Evolutionary conservation across 2,797 vertebrate species (phyloP), one percentile per base, ranked within the genome.

Genomic region (Thalassophryne amazonica): DNA sequence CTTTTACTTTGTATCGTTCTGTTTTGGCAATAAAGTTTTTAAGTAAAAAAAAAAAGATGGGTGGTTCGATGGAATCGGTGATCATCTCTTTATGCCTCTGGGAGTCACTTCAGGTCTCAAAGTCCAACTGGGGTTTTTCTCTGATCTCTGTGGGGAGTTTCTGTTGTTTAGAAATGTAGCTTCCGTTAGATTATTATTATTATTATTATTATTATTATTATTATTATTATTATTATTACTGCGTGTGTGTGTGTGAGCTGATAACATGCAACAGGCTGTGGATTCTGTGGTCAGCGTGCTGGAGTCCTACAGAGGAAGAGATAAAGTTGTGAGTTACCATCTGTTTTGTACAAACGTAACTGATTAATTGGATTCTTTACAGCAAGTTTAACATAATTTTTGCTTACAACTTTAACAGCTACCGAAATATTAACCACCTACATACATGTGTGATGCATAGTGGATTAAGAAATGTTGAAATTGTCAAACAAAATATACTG

Each of bases 301-400:
- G 56, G 96, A 99, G 78, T 92, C 93, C 0, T 92, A 97, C 81
- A 87, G 96, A 65, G 95, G 94, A 16, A 91, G 95, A 42, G 95
- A 98, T 67, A 93, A 94, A 81, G 81, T 92, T 84, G 95, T 98
- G 79, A 93, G 95, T 90, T 45, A 32, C 25, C n/a, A 4, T 17
- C 3, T 4, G 29, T 0, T 6, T 10, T 5, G 27, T 5, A 15
- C 2, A 6, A 8, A 2, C 38, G 1, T 46, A 3, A 12, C 4
- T 33, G 1, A n/a, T 27, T 3, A 19, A n/a, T n/a, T n/a, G n/a
- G 11, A 2, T 2, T 9, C 23, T 12, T 9, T 38, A 13, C 34
- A 22, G 6, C 4, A 3, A 7, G 4, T 7, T 7, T n/a, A n/a
- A n/a, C 22, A 6, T 22, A 22, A 7, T 20, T 20, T 3, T 20